Conservation (phyloP, 92 coral and sea anemone genomes). For the Parazoanthus atlanticus region DNA sequence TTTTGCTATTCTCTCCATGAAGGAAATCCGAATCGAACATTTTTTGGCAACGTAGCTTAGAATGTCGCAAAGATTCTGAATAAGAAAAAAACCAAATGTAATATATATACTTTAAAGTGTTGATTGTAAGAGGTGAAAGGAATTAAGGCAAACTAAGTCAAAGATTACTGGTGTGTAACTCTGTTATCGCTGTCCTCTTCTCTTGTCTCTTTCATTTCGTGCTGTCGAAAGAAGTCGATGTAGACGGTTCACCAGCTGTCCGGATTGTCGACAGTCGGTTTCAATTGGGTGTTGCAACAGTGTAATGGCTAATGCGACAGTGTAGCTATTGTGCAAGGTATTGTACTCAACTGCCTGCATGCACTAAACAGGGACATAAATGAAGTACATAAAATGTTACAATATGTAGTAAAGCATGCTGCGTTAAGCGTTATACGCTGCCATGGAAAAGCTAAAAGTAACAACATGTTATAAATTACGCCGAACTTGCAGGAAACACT, state of each 20-base stretch:
- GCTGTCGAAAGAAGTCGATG: constrained; percentile 39
- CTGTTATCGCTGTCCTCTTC: not conserved
- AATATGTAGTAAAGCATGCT: not conserved
- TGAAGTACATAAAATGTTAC: not conserved
- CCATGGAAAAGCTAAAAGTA: not conserved
- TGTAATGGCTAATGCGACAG: constrained; percentile 16
- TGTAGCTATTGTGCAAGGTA: constrained; percentile 25
- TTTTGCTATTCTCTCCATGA: too few relatives aligned
- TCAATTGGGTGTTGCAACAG: constrained; percentile 24
- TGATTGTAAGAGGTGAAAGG: not conserved
- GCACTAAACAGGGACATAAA: not conserved
- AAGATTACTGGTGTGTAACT: not conserved
- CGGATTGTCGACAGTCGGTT: constrained; percentile 41
- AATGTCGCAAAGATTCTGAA: too few relatives aligned
- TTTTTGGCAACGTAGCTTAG: too few relatives aligned
- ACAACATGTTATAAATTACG: not conserved
- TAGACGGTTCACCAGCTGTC: constrained; percentile 41
- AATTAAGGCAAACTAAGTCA: not conserved
- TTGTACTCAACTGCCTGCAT: constrained; percentile 19
- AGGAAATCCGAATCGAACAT: too few relatives aligned
- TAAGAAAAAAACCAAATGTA: too few relatives aligned
- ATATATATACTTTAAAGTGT: too few relatives aligned
- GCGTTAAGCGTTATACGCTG: not conserved
- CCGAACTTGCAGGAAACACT: not conserved
- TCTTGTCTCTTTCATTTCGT: not conserved